phyloP scores from a whole-genome alignment of 2,888 invertebrate genomes.

The Campoplex nolae region DNA sequence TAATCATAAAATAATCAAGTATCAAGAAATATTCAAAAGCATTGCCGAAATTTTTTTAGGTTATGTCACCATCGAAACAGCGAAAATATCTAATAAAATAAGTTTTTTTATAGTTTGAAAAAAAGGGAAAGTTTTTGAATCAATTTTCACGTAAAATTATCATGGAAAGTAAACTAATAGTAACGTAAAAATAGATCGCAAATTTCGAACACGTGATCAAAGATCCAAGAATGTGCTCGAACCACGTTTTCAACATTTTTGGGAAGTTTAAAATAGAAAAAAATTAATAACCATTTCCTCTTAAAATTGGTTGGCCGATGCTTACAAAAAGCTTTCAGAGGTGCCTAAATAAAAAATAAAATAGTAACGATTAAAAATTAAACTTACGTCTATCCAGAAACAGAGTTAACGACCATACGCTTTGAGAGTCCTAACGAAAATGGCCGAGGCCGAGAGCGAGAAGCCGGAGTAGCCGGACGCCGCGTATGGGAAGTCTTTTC shows the following conservation, averaged over 20 bases:
- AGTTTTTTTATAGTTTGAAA: not conserved
- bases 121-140: not conserved
- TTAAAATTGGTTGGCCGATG: not conserved
- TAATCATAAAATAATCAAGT: not conserved
- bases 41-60: not conserved
- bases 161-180: not conserved
- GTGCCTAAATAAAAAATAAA: not conserved
- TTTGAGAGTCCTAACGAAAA: constrained; percentile 67
- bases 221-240: not conserved
- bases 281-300: not conserved
- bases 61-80: not conserved
- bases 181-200: not conserved
- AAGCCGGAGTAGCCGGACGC: not conserved
- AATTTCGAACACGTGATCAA: not conserved
- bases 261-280: not conserved
- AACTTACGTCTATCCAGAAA: constrained; percentile 70
- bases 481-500: constrained; percentile 6
- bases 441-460: constrained; percentile 70
- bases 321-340: not conserved
- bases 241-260: not conserved
- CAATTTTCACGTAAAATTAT: not conserved
- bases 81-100: not conserved
- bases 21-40: not conserved
- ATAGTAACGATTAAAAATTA: not conserved
- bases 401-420: constrained; percentile 67